Base-by-base conservation (phyloP, 2,113 vertebrate genomes). In the Sphyrna mokarran region DNA sequence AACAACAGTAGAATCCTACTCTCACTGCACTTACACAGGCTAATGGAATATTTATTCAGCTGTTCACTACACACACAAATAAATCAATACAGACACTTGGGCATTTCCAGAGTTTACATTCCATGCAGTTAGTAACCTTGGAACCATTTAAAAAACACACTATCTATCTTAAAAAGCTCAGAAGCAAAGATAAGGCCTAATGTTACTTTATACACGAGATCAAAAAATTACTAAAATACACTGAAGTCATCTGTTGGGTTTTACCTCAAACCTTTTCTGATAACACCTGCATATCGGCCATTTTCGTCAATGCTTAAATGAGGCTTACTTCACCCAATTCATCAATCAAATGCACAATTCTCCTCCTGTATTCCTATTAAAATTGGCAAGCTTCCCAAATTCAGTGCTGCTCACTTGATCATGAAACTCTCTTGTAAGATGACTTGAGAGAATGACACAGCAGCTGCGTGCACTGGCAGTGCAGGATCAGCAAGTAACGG, bases 31-130 rank as follows among this genome's bases (percentile, higher is more conserved):
- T 43, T 72, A 22, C 43, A 43, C 20, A 23, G 37, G 16, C n/a
- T 1, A 94, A 95, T 43, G 6, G 37, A 94, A 72, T 95, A 95
- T 72, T 72, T 95, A 72, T 95, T 95, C 93, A 95, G 93, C 58
- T 66, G 89, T 91, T 91, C 61, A 33, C 37, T n/a, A 83, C 33
- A n/a, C 16, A 20, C 33, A 33, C 18, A 37, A 91, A 63, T 16
- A 91, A 87, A 87, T 61, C 9, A 91, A 33, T 61, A 14, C 58
- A 91, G 58, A 66, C 29, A 90, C 3, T 87, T 10, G 2, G 29
- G 7, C 54, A 90, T 63, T 90, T 90, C 26, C 26, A 63, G 26
- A 61, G 54, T n/a, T 90, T 4, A 90, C 54, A 3, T 90, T 90
- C 18, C 29, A 90, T 16, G 33, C 58, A 11, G 29, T 33, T 61